Base-by-base conservation (phyloP, 2,113 vertebrate genomes). In the Telmatochromis sp. region DNA sequence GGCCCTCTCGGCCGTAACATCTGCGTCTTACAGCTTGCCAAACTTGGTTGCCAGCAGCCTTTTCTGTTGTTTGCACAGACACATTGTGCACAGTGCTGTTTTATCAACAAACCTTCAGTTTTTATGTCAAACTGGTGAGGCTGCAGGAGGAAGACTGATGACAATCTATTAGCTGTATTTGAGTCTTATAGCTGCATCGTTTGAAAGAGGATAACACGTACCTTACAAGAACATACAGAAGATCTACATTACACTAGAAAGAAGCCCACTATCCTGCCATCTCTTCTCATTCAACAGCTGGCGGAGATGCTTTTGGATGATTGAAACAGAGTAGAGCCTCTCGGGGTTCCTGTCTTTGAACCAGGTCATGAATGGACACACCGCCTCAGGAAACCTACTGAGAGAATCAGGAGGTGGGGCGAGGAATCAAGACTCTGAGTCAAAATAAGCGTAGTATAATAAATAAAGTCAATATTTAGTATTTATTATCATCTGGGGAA, bases 291-390 rank as follows among this genome's bases (percentile, higher is more conserved):
- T 42, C 65, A 3, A 21, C 65, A 70, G 65, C n/a, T 70, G 65
- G 65, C 0, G 0, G 65, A 70, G 35, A 23, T 70, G 65, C 1
- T 23, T 70, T 98, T 98, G 87, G 97, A 97, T 0, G 97, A 98
- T 94, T 98, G 98, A 95, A 99, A 98, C 98, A 85, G 98, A 98
- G 91, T 98, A 98, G 95, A 99, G 97, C 0, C 42, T 98, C 94
- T 98, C 98, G 92, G 97, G 97, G 3, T 97, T 98, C 98, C 97
- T 5, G 2, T 97, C 95, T 6, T 98, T 98, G 89, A 99, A 96
- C 98, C 98, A 98, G 49, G 97, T 98, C 82, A 42, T 26, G 37
- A 17, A 26, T 45, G 7, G 37, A 98, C 92, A 97, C 54, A 98
- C 96, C 2, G 97, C 97, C 93, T 98, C 97, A 0, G 96, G 95